A percentile compares a stretch with the other conserved stretches of the same genome.
Conservation (phyloP, 1,140 invertebrate genomes). For the Tetragnatha versicolor region DNA sequence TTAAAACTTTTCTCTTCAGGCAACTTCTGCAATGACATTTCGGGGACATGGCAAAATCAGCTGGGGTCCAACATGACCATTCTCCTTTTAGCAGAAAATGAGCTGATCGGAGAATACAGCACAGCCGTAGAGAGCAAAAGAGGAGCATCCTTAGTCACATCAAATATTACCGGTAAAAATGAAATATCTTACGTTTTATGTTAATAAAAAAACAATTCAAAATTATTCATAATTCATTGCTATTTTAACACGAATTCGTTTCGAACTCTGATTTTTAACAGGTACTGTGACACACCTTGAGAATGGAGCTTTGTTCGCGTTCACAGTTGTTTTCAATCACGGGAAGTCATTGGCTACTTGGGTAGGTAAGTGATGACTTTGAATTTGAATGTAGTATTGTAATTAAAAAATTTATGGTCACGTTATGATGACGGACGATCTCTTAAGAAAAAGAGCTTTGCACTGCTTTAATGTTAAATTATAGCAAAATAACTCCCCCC, state of each 20-base stretch:
- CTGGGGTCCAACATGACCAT: conserved; percentile 44
- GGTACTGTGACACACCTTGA: background rate
- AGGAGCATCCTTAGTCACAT: background rate
- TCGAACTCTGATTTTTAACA: background rate
- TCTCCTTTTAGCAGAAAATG: background rate
- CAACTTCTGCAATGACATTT: background rate
- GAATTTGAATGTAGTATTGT: too few relatives aligned
- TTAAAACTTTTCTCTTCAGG: background rate
- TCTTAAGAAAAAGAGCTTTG: too few relatives aligned
- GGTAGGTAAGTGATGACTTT: conserved; percentile 39
- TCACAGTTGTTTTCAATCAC: conserved; percentile 30
- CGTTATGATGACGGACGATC: too few relatives aligned
- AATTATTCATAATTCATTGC: background rate
- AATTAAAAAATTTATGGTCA: too few relatives aligned
- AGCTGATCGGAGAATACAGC: conserved; percentile 24
- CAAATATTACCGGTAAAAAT: conserved; percentile 12
- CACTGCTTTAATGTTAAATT: too few relatives aligned
- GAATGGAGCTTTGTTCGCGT: conserved; percentile 8
- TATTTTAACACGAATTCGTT: background rate
- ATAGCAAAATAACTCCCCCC: too few relatives aligned
- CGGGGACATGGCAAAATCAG: conserved; percentile 37
- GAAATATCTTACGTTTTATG: background rate
- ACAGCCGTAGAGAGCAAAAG: background rate
- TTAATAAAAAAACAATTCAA: background rate
- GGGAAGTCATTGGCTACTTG: conserved; percentile 26